Evolutionary conservation across 2,113 vertebrate species (phyloP).

Genomic region (Microcebus ravelobensis): DNA sequence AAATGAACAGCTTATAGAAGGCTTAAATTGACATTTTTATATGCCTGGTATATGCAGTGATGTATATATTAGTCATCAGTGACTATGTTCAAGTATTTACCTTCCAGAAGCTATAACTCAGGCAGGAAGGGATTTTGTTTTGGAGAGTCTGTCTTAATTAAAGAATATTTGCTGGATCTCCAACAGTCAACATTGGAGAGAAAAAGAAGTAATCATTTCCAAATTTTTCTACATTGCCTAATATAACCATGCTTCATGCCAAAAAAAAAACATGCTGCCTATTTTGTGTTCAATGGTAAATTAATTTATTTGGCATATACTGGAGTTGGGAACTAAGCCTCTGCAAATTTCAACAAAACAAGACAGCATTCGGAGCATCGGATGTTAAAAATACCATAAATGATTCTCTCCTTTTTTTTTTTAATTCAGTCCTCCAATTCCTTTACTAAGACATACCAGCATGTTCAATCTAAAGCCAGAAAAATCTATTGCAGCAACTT

Average conservation of each 20-base stretch:
- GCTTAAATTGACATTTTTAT: neutral
- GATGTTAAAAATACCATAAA: conserved; percentile 21
- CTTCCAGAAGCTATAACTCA: conserved; percentile 4
- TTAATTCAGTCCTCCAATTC: neutral
- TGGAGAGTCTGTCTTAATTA: conserved; percentile 41
- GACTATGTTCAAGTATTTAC: conserved; percentile 24
- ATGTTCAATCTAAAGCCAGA: neutral
- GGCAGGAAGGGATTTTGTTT: conserved; percentile 47
- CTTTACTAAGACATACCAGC: neutral
- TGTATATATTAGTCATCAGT: conserved; percentile 16
- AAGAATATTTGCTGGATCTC: conserved; percentile 42
- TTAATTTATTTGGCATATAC: conserved; percentile 37
- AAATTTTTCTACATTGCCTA: conserved; percentile 23
- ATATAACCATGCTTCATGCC: neutral
- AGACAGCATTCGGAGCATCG: neutral
- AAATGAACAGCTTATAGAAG: conserved; percentile 24
- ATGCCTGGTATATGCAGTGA: neutral
- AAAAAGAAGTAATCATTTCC: conserved; percentile 21
- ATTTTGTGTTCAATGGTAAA: conserved; percentile 28
- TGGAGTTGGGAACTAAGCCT: conserved; percentile 23
- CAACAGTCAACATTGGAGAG: conserved; percentile 42
- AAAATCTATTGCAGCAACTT: neutral
- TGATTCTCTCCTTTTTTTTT: neutral
- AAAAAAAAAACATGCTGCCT: neutral
- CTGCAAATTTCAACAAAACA: conserved; percentile 30